Percentiles rank a stretch among this genome's conserved stretches.
Evolutionary conservation across 1,140 invertebrate species (phyloP).

Genomic region (Theocolax elegans): DNA sequence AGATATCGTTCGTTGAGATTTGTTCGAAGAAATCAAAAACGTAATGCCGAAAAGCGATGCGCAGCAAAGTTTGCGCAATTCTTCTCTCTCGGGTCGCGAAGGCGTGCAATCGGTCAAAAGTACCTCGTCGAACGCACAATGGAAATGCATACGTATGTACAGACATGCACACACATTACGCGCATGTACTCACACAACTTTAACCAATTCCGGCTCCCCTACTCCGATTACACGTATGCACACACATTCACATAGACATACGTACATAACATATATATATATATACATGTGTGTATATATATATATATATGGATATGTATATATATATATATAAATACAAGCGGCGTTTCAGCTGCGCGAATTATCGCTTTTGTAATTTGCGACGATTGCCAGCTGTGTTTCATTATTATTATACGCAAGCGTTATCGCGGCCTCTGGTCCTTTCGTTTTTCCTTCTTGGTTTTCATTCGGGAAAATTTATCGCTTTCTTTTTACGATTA

Average conservation of each 20-base stretch:
- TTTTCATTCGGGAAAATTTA: too few species aligned
- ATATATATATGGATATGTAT: too few species aligned
- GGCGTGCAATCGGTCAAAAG: constrained; percentile 23
- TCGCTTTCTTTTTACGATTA: background rate
- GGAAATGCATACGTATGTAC: background rate
- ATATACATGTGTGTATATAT: too few species aligned
- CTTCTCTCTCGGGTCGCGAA: background rate
- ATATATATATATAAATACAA: too few species aligned
- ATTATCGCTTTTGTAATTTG: constrained; percentile 23
- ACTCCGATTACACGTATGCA: too few species aligned
- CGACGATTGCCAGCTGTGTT: background rate
- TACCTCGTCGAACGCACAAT: constrained; percentile 19
- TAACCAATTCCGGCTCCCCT: too few species aligned
- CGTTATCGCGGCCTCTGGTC: background rate
- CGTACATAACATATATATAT: too few species aligned
- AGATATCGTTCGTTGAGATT: too few species aligned
- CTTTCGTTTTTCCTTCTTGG: too few species aligned
- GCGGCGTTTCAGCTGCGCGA: background rate
- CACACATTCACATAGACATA: too few species aligned
- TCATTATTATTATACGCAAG: background rate
- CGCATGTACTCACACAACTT: too few species aligned
- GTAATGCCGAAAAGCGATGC: background rate
- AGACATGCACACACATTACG: background rate
- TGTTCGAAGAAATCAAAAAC: background rate
- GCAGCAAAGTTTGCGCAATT: background rate